phyloP scores from a whole-genome alignment of 2,113 vertebrate genomes.

The Alligator mississippiensis region DNA sequence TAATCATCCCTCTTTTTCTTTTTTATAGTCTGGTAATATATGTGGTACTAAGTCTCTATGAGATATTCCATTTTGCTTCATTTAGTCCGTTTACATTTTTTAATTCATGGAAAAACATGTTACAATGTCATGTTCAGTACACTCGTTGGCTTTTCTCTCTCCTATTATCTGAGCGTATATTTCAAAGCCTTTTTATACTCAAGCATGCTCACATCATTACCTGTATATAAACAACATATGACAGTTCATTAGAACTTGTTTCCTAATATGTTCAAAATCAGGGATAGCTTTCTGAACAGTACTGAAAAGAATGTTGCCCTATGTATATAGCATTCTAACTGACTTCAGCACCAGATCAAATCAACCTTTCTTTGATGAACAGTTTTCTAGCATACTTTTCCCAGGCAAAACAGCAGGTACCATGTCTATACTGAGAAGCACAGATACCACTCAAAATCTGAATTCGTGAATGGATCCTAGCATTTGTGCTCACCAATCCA shows the following conservation, averaged over 20 bases:
- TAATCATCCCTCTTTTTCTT: no score
- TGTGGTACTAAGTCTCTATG: not conserved
- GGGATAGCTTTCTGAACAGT: not conserved
- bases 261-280: constrained; percentile 12
- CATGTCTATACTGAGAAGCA: not conserved
- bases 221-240: constrained; percentile 11
- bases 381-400: no score
- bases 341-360: not conserved
- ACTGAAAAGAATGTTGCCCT: not conserved
- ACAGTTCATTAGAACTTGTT: not conserved
- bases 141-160: not conserved
- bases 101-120: not conserved
- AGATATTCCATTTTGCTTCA: constrained; percentile 2
- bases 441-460: not conserved
- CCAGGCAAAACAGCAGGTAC: not conserved
- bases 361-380: not conserved
- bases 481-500: not conserved
- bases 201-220: not conserved
- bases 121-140: not conserved
- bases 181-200: not conserved
- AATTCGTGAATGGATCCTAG: not conserved
- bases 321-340: not conserved
- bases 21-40: not conserved
- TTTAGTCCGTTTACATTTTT: constrained; percentile 27
- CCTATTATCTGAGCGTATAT: constrained; percentile 18